Base-by-base conservation (phyloP, 2,888 invertebrate species). In the Shargacucullia verbasci region DNA sequence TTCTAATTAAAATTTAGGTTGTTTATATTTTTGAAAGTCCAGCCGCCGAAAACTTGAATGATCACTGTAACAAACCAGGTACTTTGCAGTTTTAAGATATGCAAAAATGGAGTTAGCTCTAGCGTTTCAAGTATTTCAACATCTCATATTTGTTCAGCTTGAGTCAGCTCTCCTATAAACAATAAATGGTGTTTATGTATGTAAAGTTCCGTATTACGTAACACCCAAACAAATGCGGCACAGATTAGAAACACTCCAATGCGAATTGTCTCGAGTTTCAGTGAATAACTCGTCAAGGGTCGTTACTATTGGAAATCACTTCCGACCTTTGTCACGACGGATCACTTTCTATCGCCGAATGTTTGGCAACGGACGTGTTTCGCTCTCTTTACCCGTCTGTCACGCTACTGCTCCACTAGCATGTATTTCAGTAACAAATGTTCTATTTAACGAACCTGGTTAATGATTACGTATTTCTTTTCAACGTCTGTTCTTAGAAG, bases 311-410 rank as follows among this genome's bases (percentile, higher is more conserved):
- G 86, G 88, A 86, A 90, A 87, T 85, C 83, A 85, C 84, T 91
- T 92, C 92, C 92, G 92, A 92, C 88, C 91, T 92, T 92, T 93
- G 92, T 92, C 87, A 83, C 83, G 76, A 78, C 71, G 62, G 81
- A 81, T 84, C 85, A 89, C 92, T 92, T 91, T 92, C 92, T 88
- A 89, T 70, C 65, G 59, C 58, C 73, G 58, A 76, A 75, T 69
- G 75, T 80, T 81, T 78, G 79, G 76, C 80, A 78, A 78, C 80
- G 68, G 76, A 78, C 63, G 70, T 76, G 85, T 85, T 75, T 76
- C 88, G 88, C 86, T 89, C 88, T 84, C 87, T 83, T 88, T 81
- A 60, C 70, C 45, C 44, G 55, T 58, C 68, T 61, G 72, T 65
- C 69, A 62, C 43, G 64, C 62, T 62, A 60, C 59, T 73, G 60